Conservation (phyloP, 2,113 vertebrate species). For the Hiodon tergisus region DNA sequence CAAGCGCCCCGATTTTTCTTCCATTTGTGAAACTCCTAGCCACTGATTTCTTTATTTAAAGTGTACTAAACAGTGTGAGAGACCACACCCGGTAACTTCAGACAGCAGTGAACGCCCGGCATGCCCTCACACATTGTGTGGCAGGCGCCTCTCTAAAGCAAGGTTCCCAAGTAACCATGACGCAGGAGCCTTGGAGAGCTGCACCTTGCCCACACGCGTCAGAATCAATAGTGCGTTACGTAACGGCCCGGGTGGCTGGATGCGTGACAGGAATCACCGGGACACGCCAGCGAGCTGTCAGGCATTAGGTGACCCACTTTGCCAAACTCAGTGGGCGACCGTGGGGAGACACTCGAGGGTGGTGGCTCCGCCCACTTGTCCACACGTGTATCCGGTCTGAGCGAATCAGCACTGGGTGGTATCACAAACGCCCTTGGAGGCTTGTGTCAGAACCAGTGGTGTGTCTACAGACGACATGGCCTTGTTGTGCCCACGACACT, state of each 20-base stretch:
- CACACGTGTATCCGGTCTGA: too few species aligned
- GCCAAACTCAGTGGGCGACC: too few species aligned
- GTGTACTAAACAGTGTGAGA: neutral
- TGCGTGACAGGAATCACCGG: slow-evolving; percentile 46
- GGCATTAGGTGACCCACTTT: too few species aligned
- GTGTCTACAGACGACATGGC: too few species aligned
- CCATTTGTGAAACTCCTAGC: neutral
- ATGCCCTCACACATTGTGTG: neutral
- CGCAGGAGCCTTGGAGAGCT: slow-evolving; percentile 32
- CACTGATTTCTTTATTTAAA: neutral
- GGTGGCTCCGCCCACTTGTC: too few species aligned
- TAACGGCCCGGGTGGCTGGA: slow-evolving; percentile 60
- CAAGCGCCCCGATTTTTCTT: neutral
- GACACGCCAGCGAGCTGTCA: slow-evolving; percentile 53
- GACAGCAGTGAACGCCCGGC: neutral
- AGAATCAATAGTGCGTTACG: slow-evolving; percentile 63
- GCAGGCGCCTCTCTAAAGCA: slow-evolving; percentile 12
- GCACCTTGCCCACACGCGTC: slow-evolving; percentile 37
- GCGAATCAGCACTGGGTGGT: too few species aligned
- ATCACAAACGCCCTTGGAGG: too few species aligned
- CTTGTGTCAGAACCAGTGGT: too few species aligned
- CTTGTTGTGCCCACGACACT: too few species aligned
- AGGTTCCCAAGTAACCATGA: slow-evolving; percentile 27
- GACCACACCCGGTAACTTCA: neutral
- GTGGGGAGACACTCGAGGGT: too few species aligned